Conservation (phyloP, 2,797 vertebrate genomes). For the Liasis olivaceus region DNA sequence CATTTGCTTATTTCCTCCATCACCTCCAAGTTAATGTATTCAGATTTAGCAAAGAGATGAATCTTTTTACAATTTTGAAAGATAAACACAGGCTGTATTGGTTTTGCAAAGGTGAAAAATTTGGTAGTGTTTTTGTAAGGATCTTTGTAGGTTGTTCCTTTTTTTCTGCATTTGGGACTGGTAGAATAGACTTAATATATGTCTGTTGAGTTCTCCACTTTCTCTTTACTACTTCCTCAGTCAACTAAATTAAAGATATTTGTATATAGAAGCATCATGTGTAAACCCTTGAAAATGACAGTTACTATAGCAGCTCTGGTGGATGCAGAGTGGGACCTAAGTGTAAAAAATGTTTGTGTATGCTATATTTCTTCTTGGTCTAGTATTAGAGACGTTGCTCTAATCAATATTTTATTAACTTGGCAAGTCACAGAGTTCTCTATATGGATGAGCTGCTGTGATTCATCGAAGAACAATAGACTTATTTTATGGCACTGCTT, state of each 20-base stretch:
- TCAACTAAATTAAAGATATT: conserved; percentile 9
- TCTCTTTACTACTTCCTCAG: not conserved
- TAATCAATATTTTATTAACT: conserved; percentile 59
- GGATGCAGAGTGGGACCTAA: not conserved
- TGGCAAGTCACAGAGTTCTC: conserved; percentile 34
- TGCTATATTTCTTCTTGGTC: conserved; percentile 18
- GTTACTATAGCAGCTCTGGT: not conserved
- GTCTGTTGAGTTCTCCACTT: not conserved
- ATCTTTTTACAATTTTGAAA: not conserved
- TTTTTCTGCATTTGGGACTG: not conserved
- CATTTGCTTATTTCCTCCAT: not conserved
- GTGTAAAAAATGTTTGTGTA: not conserved
- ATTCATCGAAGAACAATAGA: conserved; percentile 30
- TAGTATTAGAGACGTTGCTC: conserved; percentile 24
- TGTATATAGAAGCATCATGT: not conserved
- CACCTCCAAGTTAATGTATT: not conserved
- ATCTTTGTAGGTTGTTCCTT: not conserved
- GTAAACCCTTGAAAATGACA: not conserved
- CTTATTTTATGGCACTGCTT: conserved; percentile 38
- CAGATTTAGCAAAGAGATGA: not conserved
- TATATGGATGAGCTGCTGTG: not conserved
- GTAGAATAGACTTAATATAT: not conserved
- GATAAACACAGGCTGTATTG: not conserved
- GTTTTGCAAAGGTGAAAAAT: not conserved
- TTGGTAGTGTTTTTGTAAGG: not conserved